A percentile compares a stretch with the other conserved stretches of the same genome.
Evolutionary conservation across 2,888 invertebrate genomes (phyloP).

Genomic region (Taphrorychus bicolor): DNA sequence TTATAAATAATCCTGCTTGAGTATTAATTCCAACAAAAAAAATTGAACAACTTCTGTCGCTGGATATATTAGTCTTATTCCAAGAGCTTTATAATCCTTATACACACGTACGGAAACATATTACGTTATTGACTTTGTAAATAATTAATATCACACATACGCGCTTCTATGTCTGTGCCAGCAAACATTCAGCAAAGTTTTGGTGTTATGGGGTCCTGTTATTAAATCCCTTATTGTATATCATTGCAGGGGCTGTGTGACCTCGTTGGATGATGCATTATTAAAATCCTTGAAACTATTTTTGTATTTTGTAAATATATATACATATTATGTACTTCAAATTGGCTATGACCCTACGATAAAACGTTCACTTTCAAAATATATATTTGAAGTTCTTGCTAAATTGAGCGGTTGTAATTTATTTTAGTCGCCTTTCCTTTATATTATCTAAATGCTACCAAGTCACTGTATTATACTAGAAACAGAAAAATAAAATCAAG

Average conservation of each 20-base stretch:
- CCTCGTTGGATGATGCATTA: not conserved
- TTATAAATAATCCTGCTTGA: too few species aligned
- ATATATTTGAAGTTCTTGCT: not conserved
- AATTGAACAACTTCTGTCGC: too few species aligned
- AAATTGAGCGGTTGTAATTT: too few species aligned
- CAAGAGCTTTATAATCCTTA: too few species aligned
- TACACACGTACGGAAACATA: too few species aligned
- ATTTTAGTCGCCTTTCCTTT: not conserved
- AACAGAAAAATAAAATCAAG: not conserved
- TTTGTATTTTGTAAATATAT: not conserved
- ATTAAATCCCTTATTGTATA: not conserved
- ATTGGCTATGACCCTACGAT: not conserved
- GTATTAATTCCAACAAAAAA: too few species aligned
- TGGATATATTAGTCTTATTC: too few species aligned
- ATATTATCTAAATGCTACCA: too few species aligned
- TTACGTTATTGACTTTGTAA: not conserved
- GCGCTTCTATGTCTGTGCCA: not conserved
- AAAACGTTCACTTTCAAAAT: slow-evolving; percentile 1
- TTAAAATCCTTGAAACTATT: not conserved
- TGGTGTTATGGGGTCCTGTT: not conserved
- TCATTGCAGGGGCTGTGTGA: not conserved
- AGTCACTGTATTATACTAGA: not conserved
- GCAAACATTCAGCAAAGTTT: not conserved
- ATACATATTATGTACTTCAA: not conserved
- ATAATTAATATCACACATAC: not conserved